These are phyloP conservation scores for Ammodytes marinus DNA, from an alignment of 2,113 vertebrate genomes.

Conservation along the genomic window DNA sequence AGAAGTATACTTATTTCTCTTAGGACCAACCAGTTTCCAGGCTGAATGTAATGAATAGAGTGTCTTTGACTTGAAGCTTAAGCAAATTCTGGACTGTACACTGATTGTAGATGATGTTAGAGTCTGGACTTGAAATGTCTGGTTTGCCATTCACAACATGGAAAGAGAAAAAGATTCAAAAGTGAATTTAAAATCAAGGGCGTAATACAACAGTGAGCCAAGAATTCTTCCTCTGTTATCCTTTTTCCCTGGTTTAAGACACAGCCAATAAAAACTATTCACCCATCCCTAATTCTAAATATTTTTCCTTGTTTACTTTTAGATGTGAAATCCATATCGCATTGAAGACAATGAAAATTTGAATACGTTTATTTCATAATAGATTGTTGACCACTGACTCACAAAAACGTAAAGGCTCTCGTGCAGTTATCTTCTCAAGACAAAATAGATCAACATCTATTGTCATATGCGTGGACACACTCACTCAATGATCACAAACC, in stretches of 20 bases:
- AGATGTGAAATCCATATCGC: constrained; percentile 30
- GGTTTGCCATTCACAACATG: constrained; percentile 39
- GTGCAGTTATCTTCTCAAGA: neutral
- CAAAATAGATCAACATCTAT: neutral
- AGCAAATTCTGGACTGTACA: constrained; percentile 12
- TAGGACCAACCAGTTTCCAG: constrained; percentile 23
- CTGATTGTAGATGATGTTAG: constrained; percentile 4
- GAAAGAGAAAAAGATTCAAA: constrained; percentile 32
- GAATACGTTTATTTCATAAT: neutral
- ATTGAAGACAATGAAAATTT: neutral
- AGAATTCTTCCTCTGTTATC: constrained; percentile 23
- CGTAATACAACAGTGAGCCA: constrained; percentile 9
- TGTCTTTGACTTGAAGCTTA: constrained; percentile 4
- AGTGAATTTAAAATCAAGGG: constrained; percentile 37
- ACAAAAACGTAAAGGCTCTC: neutral
- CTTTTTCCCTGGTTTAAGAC: constrained; percentile 36
- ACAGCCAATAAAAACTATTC: constrained; percentile 32
- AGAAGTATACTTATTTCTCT: constrained; percentile 36
- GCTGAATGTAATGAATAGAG: constrained; percentile 31
- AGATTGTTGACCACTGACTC: neutral
- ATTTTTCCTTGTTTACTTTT: constrained; percentile 36
- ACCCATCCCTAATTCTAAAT: constrained; percentile 24
- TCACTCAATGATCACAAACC: neutral
- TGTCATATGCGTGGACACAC: neutral
- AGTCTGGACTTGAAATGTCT: constrained; percentile 3